phyloP scores from a whole-genome alignment of 2,113 vertebrate genomes.

The Pteropus alecto region DNA sequence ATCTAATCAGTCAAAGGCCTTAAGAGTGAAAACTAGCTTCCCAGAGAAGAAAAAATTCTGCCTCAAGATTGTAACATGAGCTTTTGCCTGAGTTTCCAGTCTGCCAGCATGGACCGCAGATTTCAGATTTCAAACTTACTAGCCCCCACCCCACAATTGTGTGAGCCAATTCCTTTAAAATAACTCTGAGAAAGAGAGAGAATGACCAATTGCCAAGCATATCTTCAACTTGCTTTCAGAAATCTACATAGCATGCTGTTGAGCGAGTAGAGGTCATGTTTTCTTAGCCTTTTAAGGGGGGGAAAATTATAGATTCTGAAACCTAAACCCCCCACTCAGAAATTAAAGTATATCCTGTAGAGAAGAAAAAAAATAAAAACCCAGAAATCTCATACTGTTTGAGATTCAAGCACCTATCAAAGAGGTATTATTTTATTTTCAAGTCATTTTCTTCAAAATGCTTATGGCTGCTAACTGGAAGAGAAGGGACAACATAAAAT shows the following conservation, averaged over 20 bases:
- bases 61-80: neutral
- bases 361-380: constrained; percentile 24
- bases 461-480: neutral
- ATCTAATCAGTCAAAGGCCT: neutral
- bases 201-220: neutral
- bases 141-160: neutral
- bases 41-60: neutral
- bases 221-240: neutral
- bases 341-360: neutral
- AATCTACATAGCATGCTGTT: neutral
- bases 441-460: constrained; percentile 4
- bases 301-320: neutral
- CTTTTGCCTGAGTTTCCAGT: neutral
- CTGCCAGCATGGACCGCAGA: neutral
- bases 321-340: neutral
- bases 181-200: neutral
- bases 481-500: neutral
- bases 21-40: neutral
- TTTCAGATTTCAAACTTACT: neutral
- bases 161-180: neutral
- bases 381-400: neutral
- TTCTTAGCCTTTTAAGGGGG: neutral
- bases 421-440: neutral
- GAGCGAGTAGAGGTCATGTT: neutral
- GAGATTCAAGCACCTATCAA: constrained; percentile 15